phyloP scores from a whole-genome alignment of 2,797 vertebrate species.

The Neosilurus mollespiculum region DNA sequence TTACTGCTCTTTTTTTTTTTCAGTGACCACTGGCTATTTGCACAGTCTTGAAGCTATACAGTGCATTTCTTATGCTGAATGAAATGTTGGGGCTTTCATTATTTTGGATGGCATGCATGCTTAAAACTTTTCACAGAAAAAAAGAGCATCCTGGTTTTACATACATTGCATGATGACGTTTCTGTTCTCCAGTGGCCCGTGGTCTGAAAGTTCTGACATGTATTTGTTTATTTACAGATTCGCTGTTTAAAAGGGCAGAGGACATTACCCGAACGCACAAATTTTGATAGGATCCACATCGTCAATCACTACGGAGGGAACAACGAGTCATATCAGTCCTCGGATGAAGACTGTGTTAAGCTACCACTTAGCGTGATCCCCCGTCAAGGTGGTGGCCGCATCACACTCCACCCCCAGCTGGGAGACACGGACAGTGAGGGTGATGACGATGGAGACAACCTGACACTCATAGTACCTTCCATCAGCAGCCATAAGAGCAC shows the following conservation, averaged over 20 bases:
- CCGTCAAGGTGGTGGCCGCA: constrained; percentile 65
- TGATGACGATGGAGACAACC: constrained; percentile 75
- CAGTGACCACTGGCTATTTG: not conserved
- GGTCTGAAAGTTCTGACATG: constrained; percentile 2
- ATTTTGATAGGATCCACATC: constrained; percentile 96
- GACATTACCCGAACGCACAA: constrained; percentile 74
- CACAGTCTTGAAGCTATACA: not conserved
- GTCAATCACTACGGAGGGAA: constrained; percentile 88
- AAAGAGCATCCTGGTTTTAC: not conserved
- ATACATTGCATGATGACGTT: not conserved
- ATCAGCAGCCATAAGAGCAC: constrained; percentile 81
- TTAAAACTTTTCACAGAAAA: not conserved
- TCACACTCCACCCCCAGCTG: constrained; percentile 78
- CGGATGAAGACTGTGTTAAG: constrained; percentile 86
- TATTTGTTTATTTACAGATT: constrained; percentile 74
- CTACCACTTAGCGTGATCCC: constrained; percentile 56
- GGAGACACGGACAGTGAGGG: constrained; percentile 82
- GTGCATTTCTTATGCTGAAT: not conserved
- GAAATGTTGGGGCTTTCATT: not conserved
- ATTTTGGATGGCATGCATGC: not conserved
- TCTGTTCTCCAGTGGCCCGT: not conserved
- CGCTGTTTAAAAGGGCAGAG: constrained; percentile 88
- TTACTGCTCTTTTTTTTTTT: no score
- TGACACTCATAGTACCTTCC: constrained; percentile 70
- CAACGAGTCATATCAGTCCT: constrained; percentile 87